These are phyloP conservation scores for Petroica traversi DNA, from an alignment of 2,113 vertebrate genomes.

Conservation along the genomic window DNA sequence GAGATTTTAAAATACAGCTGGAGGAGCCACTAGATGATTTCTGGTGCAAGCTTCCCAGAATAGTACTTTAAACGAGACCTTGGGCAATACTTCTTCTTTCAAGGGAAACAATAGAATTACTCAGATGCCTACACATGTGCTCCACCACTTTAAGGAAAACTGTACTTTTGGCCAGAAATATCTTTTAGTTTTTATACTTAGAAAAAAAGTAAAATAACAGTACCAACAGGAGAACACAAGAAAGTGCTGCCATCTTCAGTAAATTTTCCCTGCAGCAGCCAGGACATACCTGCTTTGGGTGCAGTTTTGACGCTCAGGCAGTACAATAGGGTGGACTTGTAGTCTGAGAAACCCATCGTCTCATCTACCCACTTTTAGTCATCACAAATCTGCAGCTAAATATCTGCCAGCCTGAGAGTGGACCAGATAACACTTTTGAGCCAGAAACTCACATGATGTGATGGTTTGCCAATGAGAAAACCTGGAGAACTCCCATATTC, in stretches of 20 bases:
- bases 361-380: background rate
- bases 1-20: background rate
- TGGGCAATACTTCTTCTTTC: background rate
- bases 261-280: background rate
- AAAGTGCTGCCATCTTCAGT: background rate
- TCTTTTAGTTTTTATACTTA: background rate
- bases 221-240: background rate
- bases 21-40: background rate
- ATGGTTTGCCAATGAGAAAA: background rate
- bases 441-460: background rate
- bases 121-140: background rate
- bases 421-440: background rate
- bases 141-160: background rate
- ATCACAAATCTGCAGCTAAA: background rate
- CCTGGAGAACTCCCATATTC: background rate
- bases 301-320: background rate
- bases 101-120: background rate
- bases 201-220: background rate
- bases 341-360: background rate
- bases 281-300: background rate
- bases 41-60: background rate
- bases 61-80: background rate
- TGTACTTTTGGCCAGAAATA: background rate
- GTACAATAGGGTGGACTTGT: background rate
- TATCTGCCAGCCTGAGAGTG: background rate